Evolutionary conservation across 2,888 invertebrate species (phyloP), one percentile per base, ranked within the genome.

Genomic region (Trachelus tabidus): DNA sequence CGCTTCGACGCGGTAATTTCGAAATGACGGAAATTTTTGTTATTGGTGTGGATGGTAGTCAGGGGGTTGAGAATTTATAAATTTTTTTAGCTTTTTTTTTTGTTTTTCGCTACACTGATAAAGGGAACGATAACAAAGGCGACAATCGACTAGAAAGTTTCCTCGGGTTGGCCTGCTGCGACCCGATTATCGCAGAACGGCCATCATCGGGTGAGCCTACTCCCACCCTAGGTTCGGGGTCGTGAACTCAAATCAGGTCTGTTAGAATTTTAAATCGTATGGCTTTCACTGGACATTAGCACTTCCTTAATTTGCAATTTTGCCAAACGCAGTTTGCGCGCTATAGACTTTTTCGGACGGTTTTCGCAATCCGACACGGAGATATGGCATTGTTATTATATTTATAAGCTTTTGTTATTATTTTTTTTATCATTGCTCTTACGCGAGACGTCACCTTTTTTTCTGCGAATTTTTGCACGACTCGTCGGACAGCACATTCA

Each of bases 231-330:
- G 23, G 12, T n/a, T 56, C 76, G 80, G 79, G 81, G 79, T 83
- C 82, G 80, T 81, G 81, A 82, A 81, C 82, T 80, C 34, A 73
- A 84, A 83, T 79, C 82, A 75, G 80, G 80, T 82, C 83, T 75
- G 69, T 77, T 81, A 68, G 79, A 80, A 81, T 80, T 81, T 79
- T 69, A 76, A 80, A 79, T 71, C 33, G 31, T 1, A 31, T 12
- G 71, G 34, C 71, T 71, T 71, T 71, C 71, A 71, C 71, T 31
- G 71, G 31, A 71, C 31, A 71, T 71, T 71, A 71, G 71, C 71
- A 71, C 71, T 71, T 71, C 71, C 71, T 31, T 4, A 34, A 71
- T 71, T 71, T 71, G 71, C 71, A 71, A 71, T 71, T 71, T 71
- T 31, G 71, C 23, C 71, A 71, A 71, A 3, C 33, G 56, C 23